A percentile compares a stretch with the other conserved stretches of the same genome.
These are phyloP conservation scores for Mamestra configurata DNA, from an alignment of 1,140 invertebrate genomes.

Conservation along the genomic window DNA sequence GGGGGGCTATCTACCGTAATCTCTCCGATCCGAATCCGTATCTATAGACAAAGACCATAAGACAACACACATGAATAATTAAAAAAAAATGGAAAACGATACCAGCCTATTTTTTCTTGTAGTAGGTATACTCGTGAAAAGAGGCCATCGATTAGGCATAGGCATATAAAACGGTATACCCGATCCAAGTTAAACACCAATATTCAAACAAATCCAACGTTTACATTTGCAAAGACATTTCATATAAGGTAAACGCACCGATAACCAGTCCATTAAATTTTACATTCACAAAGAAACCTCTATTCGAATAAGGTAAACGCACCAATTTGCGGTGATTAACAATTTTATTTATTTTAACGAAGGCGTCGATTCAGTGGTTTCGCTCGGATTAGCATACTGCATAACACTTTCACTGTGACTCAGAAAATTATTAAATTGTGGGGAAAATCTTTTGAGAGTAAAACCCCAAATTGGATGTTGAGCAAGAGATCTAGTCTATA, in stretches of 20 bases:
- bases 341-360: constrained; percentile 18
- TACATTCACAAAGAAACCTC: constrained; percentile 9
- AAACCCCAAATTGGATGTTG: constrained; percentile 33
- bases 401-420: constrained; percentile 54
- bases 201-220: neutral
- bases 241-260: neutral
- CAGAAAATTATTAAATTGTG: constrained; percentile 54
- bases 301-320: constrained; percentile 15
- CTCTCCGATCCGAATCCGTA: too few species aligned
- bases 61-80: too few species aligned
- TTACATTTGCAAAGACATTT: neutral
- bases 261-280: neutral
- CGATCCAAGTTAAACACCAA: neutral
- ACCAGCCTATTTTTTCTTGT: too few species aligned
- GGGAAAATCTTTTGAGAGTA: constrained; percentile 45
- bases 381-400: constrained; percentile 39
- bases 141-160: too few species aligned
- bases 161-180: too few species aligned
- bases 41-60: too few species aligned
- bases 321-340: constrained; percentile 29
- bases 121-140: too few species aligned
- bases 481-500: neutral
- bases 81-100: too few species aligned
- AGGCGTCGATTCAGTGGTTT: constrained; percentile 13
- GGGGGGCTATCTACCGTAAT: too few species aligned